These are phyloP conservation scores for Athene cunicularia DNA, from an alignment of 2,113 vertebrate genomes.

Conservation along the genomic window DNA sequence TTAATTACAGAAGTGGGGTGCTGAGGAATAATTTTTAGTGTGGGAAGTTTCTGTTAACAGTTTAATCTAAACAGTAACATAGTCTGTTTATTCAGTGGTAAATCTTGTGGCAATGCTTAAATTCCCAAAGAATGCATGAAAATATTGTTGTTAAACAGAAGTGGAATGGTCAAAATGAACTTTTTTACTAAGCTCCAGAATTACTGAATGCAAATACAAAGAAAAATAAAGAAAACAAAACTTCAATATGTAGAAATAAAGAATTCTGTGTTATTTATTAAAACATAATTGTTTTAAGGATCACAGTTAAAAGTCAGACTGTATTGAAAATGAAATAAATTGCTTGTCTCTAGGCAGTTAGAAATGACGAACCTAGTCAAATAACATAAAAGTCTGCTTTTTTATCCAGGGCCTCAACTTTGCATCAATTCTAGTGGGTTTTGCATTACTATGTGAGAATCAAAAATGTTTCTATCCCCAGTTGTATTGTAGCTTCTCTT, in stretches of 20 bases:
- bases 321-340: background rate
- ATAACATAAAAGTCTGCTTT: background rate
- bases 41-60: background rate
- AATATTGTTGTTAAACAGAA: background rate
- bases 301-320: constrained; percentile 24
- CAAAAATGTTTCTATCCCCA: background rate
- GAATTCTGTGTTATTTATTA: constrained; percentile 51
- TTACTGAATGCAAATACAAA: background rate
- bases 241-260: constrained; percentile 14
- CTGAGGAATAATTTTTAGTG: background rate
- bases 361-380: background rate
- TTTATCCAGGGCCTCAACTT: background rate
- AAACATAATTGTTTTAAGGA: constrained; percentile 17
- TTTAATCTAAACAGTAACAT: background rate
- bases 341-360: background rate
- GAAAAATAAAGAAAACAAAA: constrained; percentile 24
- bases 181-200: background rate
- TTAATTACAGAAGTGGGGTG: background rate
- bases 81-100: background rate
- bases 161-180: background rate
- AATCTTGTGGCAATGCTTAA: background rate
- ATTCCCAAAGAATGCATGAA: background rate
- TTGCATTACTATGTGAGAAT: background rate
- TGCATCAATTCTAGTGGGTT: background rate
- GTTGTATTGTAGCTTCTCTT: background rate